Percentiles rank a stretch among this genome's conserved stretches.
phyloP scores from a whole-genome alignment of 2,888 invertebrate species.

The Sminthurinus aureus region DNA sequence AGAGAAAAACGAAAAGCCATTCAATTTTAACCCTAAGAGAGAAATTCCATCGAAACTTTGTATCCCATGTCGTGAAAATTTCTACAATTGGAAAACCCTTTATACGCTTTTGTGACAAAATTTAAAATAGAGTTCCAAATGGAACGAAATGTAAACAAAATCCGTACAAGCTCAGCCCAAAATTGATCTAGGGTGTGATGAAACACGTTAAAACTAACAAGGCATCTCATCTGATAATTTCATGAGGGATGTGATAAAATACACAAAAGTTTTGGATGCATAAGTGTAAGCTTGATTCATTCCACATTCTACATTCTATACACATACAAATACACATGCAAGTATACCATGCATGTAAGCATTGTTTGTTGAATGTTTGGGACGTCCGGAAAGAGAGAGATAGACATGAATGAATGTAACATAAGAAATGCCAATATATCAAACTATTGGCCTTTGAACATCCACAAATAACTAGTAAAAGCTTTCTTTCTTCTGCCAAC shows the following conservation, averaged over 20 bases:
- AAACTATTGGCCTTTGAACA: slow-evolving; percentile 41
- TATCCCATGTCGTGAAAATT: neutral
- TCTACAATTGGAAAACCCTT: no score
- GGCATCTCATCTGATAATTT: no score
- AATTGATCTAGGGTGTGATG: no score
- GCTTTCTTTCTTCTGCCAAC: slow-evolving; percentile 42
- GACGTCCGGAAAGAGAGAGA: slow-evolving; percentile 3
- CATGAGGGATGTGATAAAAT: no score
- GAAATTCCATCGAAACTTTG: neutral
- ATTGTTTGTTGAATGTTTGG: neutral
- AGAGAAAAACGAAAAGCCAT: neutral
- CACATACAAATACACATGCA: no score
- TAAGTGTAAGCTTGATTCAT: neutral
- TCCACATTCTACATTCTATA: neutral
- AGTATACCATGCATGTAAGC: no score
- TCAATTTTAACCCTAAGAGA: no score
- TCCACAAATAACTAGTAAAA: slow-evolving; percentile 44
- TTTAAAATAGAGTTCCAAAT: no score
- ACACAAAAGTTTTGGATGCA: no score
- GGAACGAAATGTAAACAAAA: neutral
- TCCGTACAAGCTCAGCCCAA: no score
- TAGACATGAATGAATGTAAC: slow-evolving; percentile 30
- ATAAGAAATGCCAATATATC: slow-evolving; percentile 43
- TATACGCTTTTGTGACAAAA: no score
- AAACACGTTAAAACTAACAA: no score